Evolutionary conservation across 1,140 invertebrate species (phyloP).

Genomic region (Drosophila littoralis): DNA sequence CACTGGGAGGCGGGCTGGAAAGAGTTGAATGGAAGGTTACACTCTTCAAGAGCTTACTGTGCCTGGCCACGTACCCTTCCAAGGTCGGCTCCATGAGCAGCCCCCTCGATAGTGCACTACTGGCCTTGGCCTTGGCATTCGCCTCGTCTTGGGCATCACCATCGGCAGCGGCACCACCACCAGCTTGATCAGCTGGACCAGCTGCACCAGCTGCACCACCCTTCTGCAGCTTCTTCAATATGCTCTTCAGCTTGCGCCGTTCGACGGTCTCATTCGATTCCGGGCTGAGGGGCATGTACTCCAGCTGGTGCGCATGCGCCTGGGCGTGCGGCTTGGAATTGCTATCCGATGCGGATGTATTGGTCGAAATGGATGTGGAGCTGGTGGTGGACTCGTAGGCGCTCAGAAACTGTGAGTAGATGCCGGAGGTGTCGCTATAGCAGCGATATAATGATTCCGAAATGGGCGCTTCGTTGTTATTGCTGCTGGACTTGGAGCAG

Average conservation of each 20-base stretch:
- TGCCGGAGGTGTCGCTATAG: slow-evolving; percentile 86
- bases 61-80: slow-evolving; percentile 93
- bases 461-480: slow-evolving; percentile 85
- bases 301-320: slow-evolving; percentile 39
- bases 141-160: slow-evolving; percentile 86
- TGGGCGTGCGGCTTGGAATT: slow-evolving; percentile 66
- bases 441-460: slow-evolving; percentile 88
- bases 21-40: slow-evolving; percentile 94
- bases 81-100: slow-evolving; percentile 88
- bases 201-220: slow-evolving; percentile 13
- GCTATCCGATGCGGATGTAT: slow-evolving; percentile 64
- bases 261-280: slow-evolving; percentile 94
- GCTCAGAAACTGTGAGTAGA: slow-evolving; percentile 78
- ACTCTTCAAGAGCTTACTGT: slow-evolving; percentile 94
- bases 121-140: slow-evolving; percentile 43
- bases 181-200: background rate
- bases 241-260: slow-evolving; percentile 92
- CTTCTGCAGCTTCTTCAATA: slow-evolving; percentile 89
- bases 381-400: slow-evolving; percentile 76
- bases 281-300: slow-evolving; percentile 86
- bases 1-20: slow-evolving; percentile 89
- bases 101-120: slow-evolving; percentile 37
- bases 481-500: slow-evolving; percentile 87
- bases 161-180: slow-evolving; percentile 83
- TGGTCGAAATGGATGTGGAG: slow-evolving; percentile 65